These are phyloP conservation scores for Platorchestia sp. DNA, from an alignment of 1,140 invertebrate genomes.

Conservation along the genomic window DNA sequence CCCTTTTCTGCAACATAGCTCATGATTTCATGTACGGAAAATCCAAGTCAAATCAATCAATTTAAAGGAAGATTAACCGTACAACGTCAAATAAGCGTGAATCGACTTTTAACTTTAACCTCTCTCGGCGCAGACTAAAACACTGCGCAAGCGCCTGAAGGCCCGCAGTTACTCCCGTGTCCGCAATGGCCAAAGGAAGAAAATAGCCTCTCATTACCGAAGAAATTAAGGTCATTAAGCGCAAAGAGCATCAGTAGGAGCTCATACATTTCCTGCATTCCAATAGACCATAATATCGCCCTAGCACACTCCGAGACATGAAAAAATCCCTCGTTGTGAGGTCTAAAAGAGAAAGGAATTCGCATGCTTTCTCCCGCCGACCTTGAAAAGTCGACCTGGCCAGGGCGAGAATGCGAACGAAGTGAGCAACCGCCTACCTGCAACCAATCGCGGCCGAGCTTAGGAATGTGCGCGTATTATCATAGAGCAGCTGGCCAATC, in stretches of 20 bases:
- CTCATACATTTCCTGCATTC: neutral
- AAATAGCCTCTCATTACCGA: neutral
- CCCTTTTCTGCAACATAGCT: too few species aligned
- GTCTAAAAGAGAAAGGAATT: constrained; percentile 17
- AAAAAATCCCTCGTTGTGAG: constrained; percentile 34
- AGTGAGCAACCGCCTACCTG: neutral
- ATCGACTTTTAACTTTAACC: neutral
- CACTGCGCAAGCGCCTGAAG: neutral
- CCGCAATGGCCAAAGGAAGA: neutral
- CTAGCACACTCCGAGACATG: neutral
- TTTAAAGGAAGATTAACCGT: neutral
- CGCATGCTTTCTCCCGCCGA: neutral
- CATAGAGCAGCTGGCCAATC: too few species aligned
- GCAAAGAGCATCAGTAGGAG: neutral
- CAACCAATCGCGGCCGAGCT: neutral
- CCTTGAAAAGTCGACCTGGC: constrained; percentile 10
- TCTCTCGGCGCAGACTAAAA: neutral
- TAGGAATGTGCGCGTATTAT: neutral
- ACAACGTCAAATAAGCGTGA: neutral
- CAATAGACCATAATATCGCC: neutral
- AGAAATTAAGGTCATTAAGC: neutral
- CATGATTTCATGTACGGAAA: too few species aligned
- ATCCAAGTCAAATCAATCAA: neutral
- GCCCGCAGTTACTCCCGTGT: neutral
- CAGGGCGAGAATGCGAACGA: neutral